Conservation (phyloP, 1,140 invertebrate species). For the Cheumatopsyche charites region DNA sequence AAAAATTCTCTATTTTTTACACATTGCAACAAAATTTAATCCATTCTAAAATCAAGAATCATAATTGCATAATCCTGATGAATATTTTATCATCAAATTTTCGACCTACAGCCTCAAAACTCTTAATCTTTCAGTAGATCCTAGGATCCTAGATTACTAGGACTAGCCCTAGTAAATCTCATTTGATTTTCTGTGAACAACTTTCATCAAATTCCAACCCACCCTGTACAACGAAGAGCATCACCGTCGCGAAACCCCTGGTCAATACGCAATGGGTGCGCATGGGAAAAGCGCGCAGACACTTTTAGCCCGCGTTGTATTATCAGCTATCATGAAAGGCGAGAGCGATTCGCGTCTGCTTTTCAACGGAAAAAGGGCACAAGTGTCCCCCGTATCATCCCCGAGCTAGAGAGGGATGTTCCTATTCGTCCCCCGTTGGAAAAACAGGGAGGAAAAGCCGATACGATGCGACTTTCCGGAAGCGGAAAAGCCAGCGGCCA, state of each 20-base stretch:
- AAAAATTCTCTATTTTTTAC: too few relatives aligned
- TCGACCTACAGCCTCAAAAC: too few relatives aligned
- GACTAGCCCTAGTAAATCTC: too few relatives aligned
- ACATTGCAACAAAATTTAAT: too few relatives aligned
- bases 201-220: neutral
- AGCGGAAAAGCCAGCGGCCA: neutral
- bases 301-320: constrained; percentile 32
- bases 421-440: neutral
- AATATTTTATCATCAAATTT: too few relatives aligned
- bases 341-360: constrained; percentile 19
- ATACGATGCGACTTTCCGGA: constrained; percentile 10
- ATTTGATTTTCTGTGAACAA: too few relatives aligned
- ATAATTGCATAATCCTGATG: too few relatives aligned
- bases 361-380: neutral
- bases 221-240: neutral
- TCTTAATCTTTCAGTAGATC: too few relatives aligned
- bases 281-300: neutral
- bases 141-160: too few relatives aligned
- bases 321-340: constrained; percentile 39
- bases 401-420: neutral
- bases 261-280: neutral
- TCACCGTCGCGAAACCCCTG: constrained; percentile 10
- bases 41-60: too few relatives aligned
- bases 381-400: neutral
- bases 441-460: neutral